These are phyloP conservation scores for Brachypalpus laphriformis DNA, from an alignment of 2,888 invertebrate species.

Conservation along the genomic window DNA sequence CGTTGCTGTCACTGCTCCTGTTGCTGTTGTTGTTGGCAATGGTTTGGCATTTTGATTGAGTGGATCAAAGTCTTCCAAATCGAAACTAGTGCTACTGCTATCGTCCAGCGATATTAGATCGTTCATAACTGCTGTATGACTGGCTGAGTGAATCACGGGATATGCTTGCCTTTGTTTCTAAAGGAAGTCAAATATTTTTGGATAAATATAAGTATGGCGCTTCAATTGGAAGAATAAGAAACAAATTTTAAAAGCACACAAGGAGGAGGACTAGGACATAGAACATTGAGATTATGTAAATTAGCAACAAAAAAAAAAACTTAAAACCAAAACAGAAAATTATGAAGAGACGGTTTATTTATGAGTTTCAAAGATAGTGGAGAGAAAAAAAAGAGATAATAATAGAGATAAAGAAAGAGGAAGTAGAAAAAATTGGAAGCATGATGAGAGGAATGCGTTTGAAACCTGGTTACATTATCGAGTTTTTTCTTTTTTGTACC, in stretches of 20 bases:
- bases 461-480: conserved; percentile 68
- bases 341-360: conserved; percentile 5
- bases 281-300: conserved; percentile 61
- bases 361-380: conserved; percentile 9
- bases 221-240: neutral
- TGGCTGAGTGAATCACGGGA: conserved; percentile 68
- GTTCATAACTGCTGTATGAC: conserved; percentile 79
- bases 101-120: conserved; percentile 88
- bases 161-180: conserved; percentile 71
- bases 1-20: conserved; percentile 58
- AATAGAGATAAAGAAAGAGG: conserved; percentile 7
- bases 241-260: conserved; percentile 44
- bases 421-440: conserved; percentile 35
- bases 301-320: conserved; percentile 43
- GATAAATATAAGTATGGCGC: conserved; percentile 7
- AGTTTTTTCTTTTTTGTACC: conserved; percentile 45
- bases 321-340: conserved; percentile 28
- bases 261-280: conserved; percentile 40
- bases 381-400: conserved; percentile 5
- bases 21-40: conserved; percentile 77
- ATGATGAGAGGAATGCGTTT: conserved; percentile 44
- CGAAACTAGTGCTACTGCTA: conserved; percentile 85
- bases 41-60: conserved; percentile 84
- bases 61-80: conserved; percentile 88
- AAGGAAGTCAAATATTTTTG: conserved; percentile 1